Evolutionary conservation across 23 tunicate species (phyloP).

Genomic region (Trididemnum nubilum): DNA sequence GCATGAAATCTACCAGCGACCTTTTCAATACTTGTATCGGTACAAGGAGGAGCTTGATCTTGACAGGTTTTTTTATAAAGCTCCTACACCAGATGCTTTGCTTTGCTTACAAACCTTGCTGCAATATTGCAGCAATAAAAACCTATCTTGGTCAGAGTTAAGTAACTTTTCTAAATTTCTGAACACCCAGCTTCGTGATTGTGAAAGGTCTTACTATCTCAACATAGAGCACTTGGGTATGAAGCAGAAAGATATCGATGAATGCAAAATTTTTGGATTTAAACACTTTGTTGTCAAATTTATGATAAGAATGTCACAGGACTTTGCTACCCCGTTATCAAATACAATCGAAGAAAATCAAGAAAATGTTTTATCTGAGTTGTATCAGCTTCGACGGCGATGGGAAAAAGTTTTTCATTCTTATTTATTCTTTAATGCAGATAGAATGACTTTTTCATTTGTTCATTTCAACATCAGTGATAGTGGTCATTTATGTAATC

Average conservation of each 20-base stretch:
- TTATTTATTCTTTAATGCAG: slow-evolving; percentile 59
- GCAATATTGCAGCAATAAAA: not conserved
- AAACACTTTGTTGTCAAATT: slow-evolving; percentile 50
- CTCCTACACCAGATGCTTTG: not conserved
- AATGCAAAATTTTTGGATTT: slow-evolving; percentile 27
- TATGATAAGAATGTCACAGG: slow-evolving; percentile 73
- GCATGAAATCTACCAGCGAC: slow-evolving; percentile 38
- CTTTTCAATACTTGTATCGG: slow-evolving; percentile 31
- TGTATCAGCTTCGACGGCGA: slow-evolving; percentile 50
- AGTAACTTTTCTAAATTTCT: slow-evolving; percentile 49
- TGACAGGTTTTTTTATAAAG: slow-evolving; percentile 11
- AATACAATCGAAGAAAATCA: slow-evolving; percentile 5
- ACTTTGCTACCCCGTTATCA: slow-evolving; percentile 74
- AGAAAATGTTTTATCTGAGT: slow-evolving; percentile 4
- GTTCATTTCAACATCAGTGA: slow-evolving; percentile 42
- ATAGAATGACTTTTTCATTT: slow-evolving; percentile 54
- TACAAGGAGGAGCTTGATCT: slow-evolving; percentile 1
- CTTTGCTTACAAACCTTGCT: slow-evolving; percentile 35
- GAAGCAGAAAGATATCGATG: slow-evolving; percentile 19
- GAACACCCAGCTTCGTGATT: slow-evolving; percentile 39
- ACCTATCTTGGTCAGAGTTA: slow-evolving; percentile 49
- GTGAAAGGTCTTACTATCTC: slow-evolving; percentile 46
- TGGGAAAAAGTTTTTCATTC: slow-evolving; percentile 68
- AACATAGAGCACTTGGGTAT: not conserved
- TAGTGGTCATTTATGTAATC: slow-evolving; percentile 44